Evolutionary conservation across 2,113 vertebrate species (phyloP), one percentile per base, ranked within the genome.

Genomic region (Heterocephalus glaber): DNA sequence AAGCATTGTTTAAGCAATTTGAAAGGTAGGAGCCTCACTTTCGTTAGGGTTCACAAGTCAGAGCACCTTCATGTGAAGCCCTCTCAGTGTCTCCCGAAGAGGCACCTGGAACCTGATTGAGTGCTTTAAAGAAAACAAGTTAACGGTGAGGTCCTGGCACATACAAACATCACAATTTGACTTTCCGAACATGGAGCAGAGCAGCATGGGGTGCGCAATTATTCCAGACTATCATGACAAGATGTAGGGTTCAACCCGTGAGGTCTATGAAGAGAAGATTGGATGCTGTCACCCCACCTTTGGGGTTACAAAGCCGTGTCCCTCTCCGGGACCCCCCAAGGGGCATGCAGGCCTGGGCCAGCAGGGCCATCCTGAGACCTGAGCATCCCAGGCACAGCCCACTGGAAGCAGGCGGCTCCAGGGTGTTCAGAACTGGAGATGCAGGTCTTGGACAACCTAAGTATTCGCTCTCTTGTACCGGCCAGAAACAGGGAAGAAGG

Each of bases 261-360:
- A 41, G 35, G 28, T 49, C 41, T 81, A 58, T 24, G 47, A 89
- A 85, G 20, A 74, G 81, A 89, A 82, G 28, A 76, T 3, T 35
- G 5, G 61, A 44, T 63, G 12, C 11, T 90, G 95, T 92, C 97
- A 98, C 97, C 98, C 98, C n/a, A 7, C 28, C 35, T 96, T 90
- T 24, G 93, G 60, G 22, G 76, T 98, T 47, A 90, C 38, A 74
- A 97, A 98, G 24, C 89, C 63, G 24, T 82, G 95, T 95, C 98
- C 98, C 19, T 89, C 44, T 49, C 47, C 47, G 9, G 47, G 47
- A 9, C 47, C 56, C 5, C 56, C 56, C 56, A 2, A 81, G 26
- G 3, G 91, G 90, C 19, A 11, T 95, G 96, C 11, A 98, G 83
- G 52, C 33, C 49, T 85, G 77, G 60, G 98, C 97, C 52, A 97